Percentiles rank a stretch among this genome's conserved stretches.
These are phyloP conservation scores for Bucco capensis DNA, from an alignment of 2,113 vertebrate genomes.

Conservation along the genomic window DNA sequence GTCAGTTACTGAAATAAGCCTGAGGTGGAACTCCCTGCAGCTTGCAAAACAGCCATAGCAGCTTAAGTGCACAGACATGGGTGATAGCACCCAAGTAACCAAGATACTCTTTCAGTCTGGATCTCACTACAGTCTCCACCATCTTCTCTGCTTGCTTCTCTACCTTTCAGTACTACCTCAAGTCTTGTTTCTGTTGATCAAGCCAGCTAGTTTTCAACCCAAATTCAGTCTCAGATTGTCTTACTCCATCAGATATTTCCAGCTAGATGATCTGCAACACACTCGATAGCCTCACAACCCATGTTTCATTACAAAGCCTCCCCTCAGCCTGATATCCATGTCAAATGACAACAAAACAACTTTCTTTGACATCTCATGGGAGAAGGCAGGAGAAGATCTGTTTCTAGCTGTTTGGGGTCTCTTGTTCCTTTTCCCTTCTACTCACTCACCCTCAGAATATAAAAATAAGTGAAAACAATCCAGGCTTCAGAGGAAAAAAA, in stretches of 20 bases:
- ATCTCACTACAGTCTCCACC: background rate
- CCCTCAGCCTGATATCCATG: rapidly evolving
- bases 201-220: background rate
- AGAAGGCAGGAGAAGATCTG: background rate
- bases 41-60: background rate
- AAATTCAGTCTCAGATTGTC: background rate
- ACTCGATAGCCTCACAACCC: background rate
- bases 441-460: background rate
- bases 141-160: background rate
- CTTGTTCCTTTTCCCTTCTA: background rate
- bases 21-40: background rate
- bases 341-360: background rate
- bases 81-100: background rate
- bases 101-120: background rate
- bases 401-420: background rate
- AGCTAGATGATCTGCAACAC: background rate
- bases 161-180: background rate
- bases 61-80: background rate
- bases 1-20: background rate
- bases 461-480: background rate
- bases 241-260: background rate
- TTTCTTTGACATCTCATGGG: background rate
- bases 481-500: background rate
- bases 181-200: background rate
- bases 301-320: background rate